Evolutionary conservation across 35 echinoderm and acorn worm genomes (phyloP).

Genomic region (Patiria miniata): DNA sequence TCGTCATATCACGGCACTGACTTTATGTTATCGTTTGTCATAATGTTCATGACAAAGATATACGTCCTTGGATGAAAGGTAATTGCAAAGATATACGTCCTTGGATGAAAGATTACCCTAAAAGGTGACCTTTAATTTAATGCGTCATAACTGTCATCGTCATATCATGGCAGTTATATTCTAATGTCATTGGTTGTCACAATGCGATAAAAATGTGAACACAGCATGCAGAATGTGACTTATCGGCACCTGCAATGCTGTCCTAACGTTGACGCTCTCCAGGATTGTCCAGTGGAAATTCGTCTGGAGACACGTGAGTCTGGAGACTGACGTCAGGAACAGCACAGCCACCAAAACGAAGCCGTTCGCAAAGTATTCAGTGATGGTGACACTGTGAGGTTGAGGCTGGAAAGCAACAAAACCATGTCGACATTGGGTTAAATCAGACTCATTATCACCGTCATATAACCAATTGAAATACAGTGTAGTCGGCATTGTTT

Average conservation of each 20-base stretch:
- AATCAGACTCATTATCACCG: too few species aligned
- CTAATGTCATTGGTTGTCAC: too few species aligned
- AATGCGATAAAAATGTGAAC: neutral
- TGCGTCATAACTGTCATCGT: too few species aligned
- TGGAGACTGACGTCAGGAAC: constrained; percentile 27
- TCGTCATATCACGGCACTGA: too few species aligned
- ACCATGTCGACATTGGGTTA: neutral
- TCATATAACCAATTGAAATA: neutral
- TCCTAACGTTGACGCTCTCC: constrained; percentile 62
- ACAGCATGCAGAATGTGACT: neutral
- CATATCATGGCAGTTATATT: too few species aligned
- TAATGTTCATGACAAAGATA: too few species aligned
- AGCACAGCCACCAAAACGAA: constrained; percentile 59
- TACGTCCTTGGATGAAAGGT: too few species aligned
- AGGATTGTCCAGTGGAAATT: constrained; percentile 60
- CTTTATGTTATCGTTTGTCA: too few species aligned
- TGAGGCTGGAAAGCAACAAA: neutral
- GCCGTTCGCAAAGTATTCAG: constrained; percentile 60
- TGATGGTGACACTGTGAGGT: constrained; percentile 27
- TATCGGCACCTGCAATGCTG: constrained; percentile 69
- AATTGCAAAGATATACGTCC: too few species aligned
- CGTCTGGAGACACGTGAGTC: constrained; percentile 37
- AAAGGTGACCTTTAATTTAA: too few species aligned
- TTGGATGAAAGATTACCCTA: too few species aligned
- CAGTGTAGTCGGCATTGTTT: neutral